Percentiles rank a stretch among this genome's conserved stretches.
phyloP scores from a whole-genome alignment of 1,140 invertebrate genomes.

The Aphis gossypii region DNA sequence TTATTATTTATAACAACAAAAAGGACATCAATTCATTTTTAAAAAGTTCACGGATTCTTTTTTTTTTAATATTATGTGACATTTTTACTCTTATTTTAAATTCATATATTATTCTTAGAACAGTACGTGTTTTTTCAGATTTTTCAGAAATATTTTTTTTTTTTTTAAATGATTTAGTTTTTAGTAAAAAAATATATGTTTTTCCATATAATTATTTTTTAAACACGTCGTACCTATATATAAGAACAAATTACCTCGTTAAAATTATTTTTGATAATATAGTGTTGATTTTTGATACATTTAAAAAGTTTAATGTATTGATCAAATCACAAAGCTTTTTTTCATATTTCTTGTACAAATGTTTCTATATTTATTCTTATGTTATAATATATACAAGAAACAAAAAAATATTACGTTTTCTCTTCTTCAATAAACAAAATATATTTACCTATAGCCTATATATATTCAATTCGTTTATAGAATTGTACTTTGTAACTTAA shows the following conservation, averaged over 20 bases:
- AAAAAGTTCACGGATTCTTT: neutral
- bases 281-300: neutral
- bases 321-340: neutral
- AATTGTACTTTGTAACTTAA: no score
- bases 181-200: neutral
- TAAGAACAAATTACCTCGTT: neutral
- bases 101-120: neutral
- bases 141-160: neutral
- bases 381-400: no score
- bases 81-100: neutral
- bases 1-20: conserved; percentile 9
- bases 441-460: no score
- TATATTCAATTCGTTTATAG: no score
- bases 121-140: neutral
- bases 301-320: neutral
- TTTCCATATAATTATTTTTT: neutral
- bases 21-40: neutral
- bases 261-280: neutral
- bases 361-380: no score
- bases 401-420: no score
- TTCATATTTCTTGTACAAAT: neutral
- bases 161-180: neutral
- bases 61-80: neutral
- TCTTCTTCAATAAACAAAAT: no score
- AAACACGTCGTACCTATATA: neutral